Base-by-base conservation (phyloP, 2,113 vertebrate species). In the Onychorhynchus coronatus region DNA sequence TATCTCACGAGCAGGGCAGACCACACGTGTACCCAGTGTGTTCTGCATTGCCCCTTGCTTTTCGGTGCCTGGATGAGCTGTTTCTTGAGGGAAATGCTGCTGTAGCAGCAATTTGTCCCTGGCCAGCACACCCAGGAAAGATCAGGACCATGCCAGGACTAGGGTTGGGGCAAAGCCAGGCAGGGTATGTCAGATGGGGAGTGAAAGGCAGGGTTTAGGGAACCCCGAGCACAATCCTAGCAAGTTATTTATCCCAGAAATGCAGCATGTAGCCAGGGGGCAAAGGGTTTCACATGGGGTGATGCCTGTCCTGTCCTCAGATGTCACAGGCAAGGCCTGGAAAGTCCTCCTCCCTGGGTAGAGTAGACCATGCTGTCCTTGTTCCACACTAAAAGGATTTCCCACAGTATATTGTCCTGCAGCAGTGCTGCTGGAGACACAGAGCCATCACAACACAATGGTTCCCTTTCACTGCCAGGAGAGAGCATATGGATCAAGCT, bases 391-490 rank as follows among this genome's bases (percentile, higher is more conserved):
- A 42, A 59, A 94, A 59, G 35, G 12, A 20, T 25, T 75, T 75
- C 61, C 42, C 31, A 47, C 76, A 75, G 71, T 3, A 16, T 14
- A 22, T 56, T 27, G 31, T 67, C 33, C 68, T 78, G 71, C 74
- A 84, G 56, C 77, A 63, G 61, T 39, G 61, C 73, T 94, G 56
- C 77, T 72, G 74, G 65, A 81, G 61, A 66, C 88, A 78, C 61
- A 39, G 58, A 18, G 56, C 85, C 85, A 93, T 25, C 49, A 58
- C 66, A 20, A 85, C 47, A 68, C 5, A 3, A 15, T 2, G 9
- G 33, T 20, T 85, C 66, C 49, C 52, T 74, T 67, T 44, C 63
- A 59, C 30, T 91, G 90, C 74, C 92, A 91, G 78, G 35, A 94
- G 35, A 56, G 27, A 95, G 49, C 62, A 55, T 41, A 50, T 35